Base-by-base conservation (phyloP, 2,888 invertebrate genomes). In the Rotaria sp. region DNA sequence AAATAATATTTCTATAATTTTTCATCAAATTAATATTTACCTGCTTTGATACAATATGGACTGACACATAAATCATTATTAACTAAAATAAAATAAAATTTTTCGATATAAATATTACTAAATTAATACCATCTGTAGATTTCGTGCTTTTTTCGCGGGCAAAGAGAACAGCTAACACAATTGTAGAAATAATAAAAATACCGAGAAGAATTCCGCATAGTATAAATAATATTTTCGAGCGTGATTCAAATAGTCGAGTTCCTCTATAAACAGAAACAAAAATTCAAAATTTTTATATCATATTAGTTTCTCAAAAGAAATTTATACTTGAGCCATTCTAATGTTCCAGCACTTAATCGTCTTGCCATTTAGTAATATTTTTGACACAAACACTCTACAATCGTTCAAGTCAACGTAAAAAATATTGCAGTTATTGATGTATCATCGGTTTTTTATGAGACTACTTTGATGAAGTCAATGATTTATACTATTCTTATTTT, bases 21-120 rank as follows among this genome's bases (percentile, higher is more conserved):
- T 55, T 30, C 13, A 2, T 30, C 30, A n/a, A 59, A 30, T 30
- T 15, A 59, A 13, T 30, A 30, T 30, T 11, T 59, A 84, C 84
- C 84, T 84, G 84, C 45, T 84, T 84, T 84, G 38, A 84, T 38
- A 15, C 84, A 84, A 30, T 50, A 45, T 84, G 84, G 38, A 15
- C 13, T 84, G n/a, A 50, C n/a, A 35, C 84, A 84, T 26, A 84
- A 8, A 50, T 84, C 84, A 57, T 57, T 18, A 5, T 26, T 7
- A 24, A 1, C 45, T 45, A 45, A 45, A 45, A 45, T 8, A 8
- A 8, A 45, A 45, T 8, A 5, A 8, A 45, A 45, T 5, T 45
- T 8, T 45, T 45, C 10, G 10, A 10, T 8, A 45, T 45, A 45
- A 45, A 45, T 10, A 45, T 45, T 45, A 45, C 45, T 45, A 45